Percentiles rank a stretch among this genome's conserved stretches.
phyloP scores from a whole-genome alignment of 2,888 invertebrate genomes.

The Spodoptera littoralis region DNA sequence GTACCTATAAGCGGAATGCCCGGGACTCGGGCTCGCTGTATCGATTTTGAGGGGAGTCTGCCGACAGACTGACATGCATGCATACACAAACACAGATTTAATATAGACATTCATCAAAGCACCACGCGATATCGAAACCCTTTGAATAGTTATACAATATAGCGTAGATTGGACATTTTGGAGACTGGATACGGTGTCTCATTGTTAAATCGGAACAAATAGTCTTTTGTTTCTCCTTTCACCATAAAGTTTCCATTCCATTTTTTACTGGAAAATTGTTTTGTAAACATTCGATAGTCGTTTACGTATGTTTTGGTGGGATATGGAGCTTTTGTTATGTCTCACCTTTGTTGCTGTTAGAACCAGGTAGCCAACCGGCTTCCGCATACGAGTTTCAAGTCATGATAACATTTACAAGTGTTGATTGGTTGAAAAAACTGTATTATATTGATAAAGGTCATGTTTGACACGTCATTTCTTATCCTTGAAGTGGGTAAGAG shows the following conservation, averaged over 20 bases:
- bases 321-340: no score
- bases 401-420: conserved; percentile 3
- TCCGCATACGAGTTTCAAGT: conserved; percentile 1
- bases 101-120: conserved; percentile 11
- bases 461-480: not conserved
- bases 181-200: not conserved
- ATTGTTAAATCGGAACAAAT: conserved; percentile 26
- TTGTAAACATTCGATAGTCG: not conserved
- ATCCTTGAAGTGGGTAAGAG: no score
- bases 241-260: no score
- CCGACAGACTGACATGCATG: conserved; percentile 1
- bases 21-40: conserved; percentile 27
- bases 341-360: no score
- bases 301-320: no score
- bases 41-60: conserved; percentile 32
- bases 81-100: conserved; percentile 6
- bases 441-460: not conserved
- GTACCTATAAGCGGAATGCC: not conserved
- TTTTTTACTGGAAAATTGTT: conserved; percentile 7
- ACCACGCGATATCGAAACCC: no score
- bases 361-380: not conserved
- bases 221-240: conserved; percentile 5
- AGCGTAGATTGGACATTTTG: no score
- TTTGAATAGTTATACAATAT: no score
- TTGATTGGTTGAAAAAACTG: not conserved